Evolutionary conservation across 92 coral and sea anemone genomes (phyloP), one percentile per base, ranked within the genome.

Genomic region (Ricordea florida): DNA sequence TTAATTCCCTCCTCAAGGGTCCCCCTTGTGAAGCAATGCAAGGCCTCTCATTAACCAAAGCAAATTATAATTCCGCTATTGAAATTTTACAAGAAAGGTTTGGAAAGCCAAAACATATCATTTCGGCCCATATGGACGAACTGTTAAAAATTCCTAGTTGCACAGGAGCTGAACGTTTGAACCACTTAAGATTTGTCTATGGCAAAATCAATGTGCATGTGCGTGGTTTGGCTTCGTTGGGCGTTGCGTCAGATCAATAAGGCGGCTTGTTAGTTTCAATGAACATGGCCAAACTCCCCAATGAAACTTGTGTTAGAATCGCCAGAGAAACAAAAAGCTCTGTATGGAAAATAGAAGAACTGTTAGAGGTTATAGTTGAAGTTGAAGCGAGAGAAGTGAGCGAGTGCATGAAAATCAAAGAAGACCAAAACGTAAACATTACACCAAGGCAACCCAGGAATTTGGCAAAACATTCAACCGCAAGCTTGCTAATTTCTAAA

Each of bases 111-210:
- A 75, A 78, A 34, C 85, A 85, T 53, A 33, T 85, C 0, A 78
- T 84, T 32, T 69, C 81, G 1, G 79, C 80, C 2, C 85, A 69
- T 59, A 85, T 85, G 81, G 85, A 85, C 20, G 81, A 79, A 31
- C 57, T 85, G 26, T 35, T 85, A 21, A 72, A 78, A 20, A 13
- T 85, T 26, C 82, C 75, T 2, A 52, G 51, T 27, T 62, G 90
- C 45, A 37, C 9, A 7, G 51, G 10, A 20, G 38, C 36, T n/a
- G n/a, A n/a, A n/a, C 44, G 26, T 24, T 5, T 5, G 5, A 35
- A 56, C 10, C 24, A 44, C 33, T n/a, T 81, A n/a, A 18, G 80
- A 16, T 62, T 58, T 49, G 61, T 81, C 3, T 81, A 71, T 29
- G 74, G 62, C 74, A 81, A 72, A 43, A 61, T 81, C n/a, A 72